phyloP scores from a whole-genome alignment of 2,797 vertebrate genomes.

The Poecilia picta region DNA sequence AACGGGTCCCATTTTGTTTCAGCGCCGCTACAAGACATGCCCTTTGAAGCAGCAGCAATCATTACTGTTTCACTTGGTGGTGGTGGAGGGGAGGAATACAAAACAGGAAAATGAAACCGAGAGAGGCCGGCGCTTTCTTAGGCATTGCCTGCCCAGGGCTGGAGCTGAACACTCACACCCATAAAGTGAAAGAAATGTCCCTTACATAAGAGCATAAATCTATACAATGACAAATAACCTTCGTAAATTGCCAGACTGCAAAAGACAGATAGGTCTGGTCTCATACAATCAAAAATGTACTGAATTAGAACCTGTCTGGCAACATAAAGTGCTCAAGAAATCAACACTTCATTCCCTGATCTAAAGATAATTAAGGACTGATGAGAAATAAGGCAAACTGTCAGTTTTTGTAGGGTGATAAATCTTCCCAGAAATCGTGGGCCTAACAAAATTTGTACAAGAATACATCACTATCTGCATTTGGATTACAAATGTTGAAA shows the following conservation, averaged over 20 bases:
- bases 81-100: constrained; percentile 47
- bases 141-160: constrained; percentile 62
- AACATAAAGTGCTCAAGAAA: not conserved
- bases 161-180: constrained; percentile 72
- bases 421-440: not conserved
- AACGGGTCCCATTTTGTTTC: constrained; percentile 62
- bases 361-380: not conserved
- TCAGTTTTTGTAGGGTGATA: not conserved
- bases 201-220: constrained; percentile 82
- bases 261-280: not conserved
- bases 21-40: constrained; percentile 46
- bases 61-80: constrained; percentile 47
- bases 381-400: not conserved
- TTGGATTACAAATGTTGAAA: too few relatives aligned
- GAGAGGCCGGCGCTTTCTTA: constrained; percentile 52
- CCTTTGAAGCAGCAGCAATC: constrained; percentile 66
- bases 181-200: constrained; percentile 84
- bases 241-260: constrained; percentile 75
- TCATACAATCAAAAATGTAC: not conserved
- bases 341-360: not conserved
- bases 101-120: constrained; percentile 51
- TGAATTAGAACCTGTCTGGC: not conserved
- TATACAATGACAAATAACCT: constrained; percentile 82
- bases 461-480: too few relatives aligned
- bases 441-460: not conserved